These are phyloP conservation scores for Machimus rusticus DNA, from an alignment of 2,888 invertebrate genomes.

Conservation along the genomic window DNA sequence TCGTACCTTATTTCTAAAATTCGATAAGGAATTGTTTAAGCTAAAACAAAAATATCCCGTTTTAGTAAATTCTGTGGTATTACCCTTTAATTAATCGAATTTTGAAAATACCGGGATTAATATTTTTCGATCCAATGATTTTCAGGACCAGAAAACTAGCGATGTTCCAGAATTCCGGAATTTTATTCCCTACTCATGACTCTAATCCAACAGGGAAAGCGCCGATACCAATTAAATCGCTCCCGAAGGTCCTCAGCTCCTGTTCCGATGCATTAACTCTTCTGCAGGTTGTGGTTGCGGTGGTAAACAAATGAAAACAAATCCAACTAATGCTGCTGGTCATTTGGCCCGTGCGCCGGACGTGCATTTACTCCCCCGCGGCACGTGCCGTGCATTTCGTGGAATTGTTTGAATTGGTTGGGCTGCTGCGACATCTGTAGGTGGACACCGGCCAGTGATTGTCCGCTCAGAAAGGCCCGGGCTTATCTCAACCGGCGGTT, in stretches of 20 bases:
- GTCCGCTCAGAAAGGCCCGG: background rate
- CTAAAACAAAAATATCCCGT: too few relatives aligned
- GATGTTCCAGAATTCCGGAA: too few relatives aligned
- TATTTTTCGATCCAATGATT: too few relatives aligned
- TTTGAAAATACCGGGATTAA: too few relatives aligned
- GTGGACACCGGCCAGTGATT: conserved; percentile 10
- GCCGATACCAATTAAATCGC: conserved; percentile 40
- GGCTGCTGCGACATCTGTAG: conserved; percentile 12
- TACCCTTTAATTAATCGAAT: too few relatives aligned
- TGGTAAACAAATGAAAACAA: conserved; percentile 24
- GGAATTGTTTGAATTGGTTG: conserved; percentile 40
- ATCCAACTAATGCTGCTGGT: background rate
- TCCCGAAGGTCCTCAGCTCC: background rate
- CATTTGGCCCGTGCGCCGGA: conserved; percentile 30
- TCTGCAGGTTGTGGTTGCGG: conserved; percentile 46
- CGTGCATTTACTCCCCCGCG: conserved; percentile 43
- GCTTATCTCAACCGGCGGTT: conserved; percentile 5
- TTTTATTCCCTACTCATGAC: background rate
- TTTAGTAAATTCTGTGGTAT: too few relatives aligned
- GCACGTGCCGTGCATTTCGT: conserved; percentile 44
- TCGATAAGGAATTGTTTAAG: too few relatives aligned
- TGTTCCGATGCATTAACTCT: conserved; percentile 61
- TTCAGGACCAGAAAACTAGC: too few relatives aligned
- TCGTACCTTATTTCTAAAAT: too few relatives aligned
- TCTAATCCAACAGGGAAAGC: conserved; percentile 47